Evolutionary conservation across 2,888 invertebrate genomes (phyloP).

Genomic region (Euzetes globulus): DNA sequence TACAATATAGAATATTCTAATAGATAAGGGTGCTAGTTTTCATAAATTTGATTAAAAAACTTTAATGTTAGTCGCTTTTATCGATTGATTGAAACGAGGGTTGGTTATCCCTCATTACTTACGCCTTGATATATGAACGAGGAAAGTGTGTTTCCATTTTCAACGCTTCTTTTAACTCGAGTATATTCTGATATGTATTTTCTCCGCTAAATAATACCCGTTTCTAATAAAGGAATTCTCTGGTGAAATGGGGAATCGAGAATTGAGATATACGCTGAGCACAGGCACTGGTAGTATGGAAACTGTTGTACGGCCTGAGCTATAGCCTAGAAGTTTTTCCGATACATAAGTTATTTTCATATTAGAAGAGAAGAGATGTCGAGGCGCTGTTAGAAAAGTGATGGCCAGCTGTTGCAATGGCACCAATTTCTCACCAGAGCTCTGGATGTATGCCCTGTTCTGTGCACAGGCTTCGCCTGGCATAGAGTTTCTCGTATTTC

Average conservation of each 20-base stretch:
- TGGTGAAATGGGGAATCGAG: neutral
- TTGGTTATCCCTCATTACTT: no score
- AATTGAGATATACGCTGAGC: no score
- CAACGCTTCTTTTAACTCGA: neutral
- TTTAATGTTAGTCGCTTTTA: no score
- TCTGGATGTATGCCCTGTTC: neutral
- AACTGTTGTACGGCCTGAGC: no score
- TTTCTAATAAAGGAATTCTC: slow-evolving; percentile 4
- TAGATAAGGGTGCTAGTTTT: no score
- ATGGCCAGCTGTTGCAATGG: slow-evolving; percentile 22
- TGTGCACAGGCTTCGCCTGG: neutral
- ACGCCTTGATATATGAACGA: no score
- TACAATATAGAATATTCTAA: no score
- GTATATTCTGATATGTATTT: no score
- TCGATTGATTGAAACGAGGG: no score
- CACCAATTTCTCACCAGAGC: slow-evolving; percentile 10
- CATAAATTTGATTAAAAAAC: no score
- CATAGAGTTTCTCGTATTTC: neutral
- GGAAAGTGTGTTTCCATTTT: neutral
- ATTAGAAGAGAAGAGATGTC: neutral
- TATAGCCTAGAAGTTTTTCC: neutral
- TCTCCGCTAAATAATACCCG: neutral
- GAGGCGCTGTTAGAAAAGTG: no score
- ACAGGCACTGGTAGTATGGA: no score
- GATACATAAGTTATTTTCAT: slow-evolving; percentile 11